Conservation (phyloP, 2,113 vertebrate genomes). For the Spea bombifrons region DNA sequence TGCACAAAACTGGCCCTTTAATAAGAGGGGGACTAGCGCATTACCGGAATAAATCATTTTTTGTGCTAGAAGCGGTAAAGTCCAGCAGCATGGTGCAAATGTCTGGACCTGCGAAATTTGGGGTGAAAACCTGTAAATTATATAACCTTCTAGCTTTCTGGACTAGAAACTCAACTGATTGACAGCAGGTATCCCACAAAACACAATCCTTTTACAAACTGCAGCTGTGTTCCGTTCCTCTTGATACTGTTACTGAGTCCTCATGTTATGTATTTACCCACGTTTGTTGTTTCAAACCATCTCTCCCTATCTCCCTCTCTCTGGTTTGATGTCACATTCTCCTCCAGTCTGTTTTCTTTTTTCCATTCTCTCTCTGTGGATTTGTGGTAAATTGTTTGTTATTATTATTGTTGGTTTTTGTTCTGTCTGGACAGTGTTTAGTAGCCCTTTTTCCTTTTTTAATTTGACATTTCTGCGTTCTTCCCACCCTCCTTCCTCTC, state of each 20-base stretch:
- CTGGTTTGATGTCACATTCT: no score
- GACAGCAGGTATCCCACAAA: background rate
- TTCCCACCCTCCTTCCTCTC: background rate
- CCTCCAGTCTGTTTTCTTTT: no score
- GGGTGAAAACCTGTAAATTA: no score
- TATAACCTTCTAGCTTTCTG: no score
- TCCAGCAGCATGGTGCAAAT: no score
- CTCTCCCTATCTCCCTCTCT: background rate
- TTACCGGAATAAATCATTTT: no score
- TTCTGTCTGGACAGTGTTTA: slow-evolving; percentile 2
- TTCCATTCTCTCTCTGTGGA: background rate
- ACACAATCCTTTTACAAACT: background rate
- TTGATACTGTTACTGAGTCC: background rate
- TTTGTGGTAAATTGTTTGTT: background rate
- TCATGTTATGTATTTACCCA: background rate
- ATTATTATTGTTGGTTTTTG: background rate
- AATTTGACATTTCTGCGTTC: slow-evolving; percentile 22
- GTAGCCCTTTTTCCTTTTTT: background rate
- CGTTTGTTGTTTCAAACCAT: background rate
- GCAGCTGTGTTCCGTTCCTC: background rate
- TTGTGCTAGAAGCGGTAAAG: no score
- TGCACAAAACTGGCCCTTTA: no score
- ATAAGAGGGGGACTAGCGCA: no score
- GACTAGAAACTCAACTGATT: no score
- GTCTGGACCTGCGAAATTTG: no score